Evolutionary conservation across 2,113 vertebrate genomes (phyloP), one percentile per base, ranked within the genome.

Genomic region (Vombatus ursinus): DNA sequence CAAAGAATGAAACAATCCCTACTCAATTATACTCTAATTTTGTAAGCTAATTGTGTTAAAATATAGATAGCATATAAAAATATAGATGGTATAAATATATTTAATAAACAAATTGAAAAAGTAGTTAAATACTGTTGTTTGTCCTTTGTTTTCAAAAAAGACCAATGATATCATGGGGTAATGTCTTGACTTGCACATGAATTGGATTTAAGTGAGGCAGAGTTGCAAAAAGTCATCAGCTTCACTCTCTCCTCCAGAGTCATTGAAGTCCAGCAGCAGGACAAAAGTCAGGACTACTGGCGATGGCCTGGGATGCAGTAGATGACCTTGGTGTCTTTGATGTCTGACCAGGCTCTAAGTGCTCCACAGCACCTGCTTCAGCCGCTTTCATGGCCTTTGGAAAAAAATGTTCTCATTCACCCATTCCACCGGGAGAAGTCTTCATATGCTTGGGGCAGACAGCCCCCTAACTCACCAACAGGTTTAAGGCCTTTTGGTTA

Each of bases 141-240:
- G 9, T 37, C 61, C 31, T 68, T 68, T 68, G 28, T 68, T 37
- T 68, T 68, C 61, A 37, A 68, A 37, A 12, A 68, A 12, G 6
- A 68, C 31, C 61, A 68, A 16, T 68, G 61, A 16, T 14, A 68
- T 16, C 10, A 68, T 68, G 54, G 11, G 12, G 31, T 68, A 31
- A 68, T 68, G 31, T 16, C 57, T 61, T 61, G 57, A 61, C 28
- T 61, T 61, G 12, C 28, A 68, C 31, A 37, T 14, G 31, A 68
- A 68, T 37, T 68, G 6, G 61, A 37, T 37, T 68, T 68, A 68
- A 10, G 61, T 16, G 3, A 37, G 31, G 31, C 14, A n/a, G 61
- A 37, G 12, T 37, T 37, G 3, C 11, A 3, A 0, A 16, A 68
- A 37, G 31, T 0, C 3, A 0, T 37, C 3, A 16, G 61, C 31